These are phyloP conservation scores for Lithobates pipiens DNA, from an alignment of 2,797 vertebrate genomes.

Conservation along the genomic window DNA sequence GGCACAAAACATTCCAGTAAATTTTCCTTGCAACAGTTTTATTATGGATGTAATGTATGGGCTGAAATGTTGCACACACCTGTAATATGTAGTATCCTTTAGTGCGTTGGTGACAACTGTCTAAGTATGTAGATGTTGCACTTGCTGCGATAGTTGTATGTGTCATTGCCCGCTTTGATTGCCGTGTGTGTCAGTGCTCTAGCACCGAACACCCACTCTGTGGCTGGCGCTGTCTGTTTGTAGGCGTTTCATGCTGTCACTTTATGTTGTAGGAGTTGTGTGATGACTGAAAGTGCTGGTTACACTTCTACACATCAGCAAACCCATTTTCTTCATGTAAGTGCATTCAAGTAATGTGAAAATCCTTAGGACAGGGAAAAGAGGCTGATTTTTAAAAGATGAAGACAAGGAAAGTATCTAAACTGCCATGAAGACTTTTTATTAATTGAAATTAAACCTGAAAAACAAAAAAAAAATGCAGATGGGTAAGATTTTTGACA, in stretches of 20 bases:
- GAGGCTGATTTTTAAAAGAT: background rate
- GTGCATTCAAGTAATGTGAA: background rate
- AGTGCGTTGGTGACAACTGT: background rate
- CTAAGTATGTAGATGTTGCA: background rate
- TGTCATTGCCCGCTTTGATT: background rate
- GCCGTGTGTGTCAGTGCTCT: constrained; percentile 11
- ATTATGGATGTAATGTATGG: background rate
- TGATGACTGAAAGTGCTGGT: constrained; percentile 23
- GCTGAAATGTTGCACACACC: background rate
- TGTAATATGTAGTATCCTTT: background rate
- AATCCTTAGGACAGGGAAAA: background rate
- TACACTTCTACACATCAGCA: background rate
- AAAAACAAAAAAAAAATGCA: no score
- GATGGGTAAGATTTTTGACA: no score
- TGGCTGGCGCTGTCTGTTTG: constrained; percentile 7
- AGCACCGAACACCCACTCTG: constrained; percentile 23
- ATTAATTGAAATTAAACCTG: no score
- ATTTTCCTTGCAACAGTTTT: no score
- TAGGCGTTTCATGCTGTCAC: constrained; percentile 18
- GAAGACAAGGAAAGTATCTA: background rate
- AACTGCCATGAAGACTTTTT: no score
- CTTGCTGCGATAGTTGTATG: background rate
- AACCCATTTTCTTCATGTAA: background rate
- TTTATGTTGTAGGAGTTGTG: constrained; percentile 24
- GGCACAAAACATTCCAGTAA: no score